Percentiles rank a stretch among this genome's conserved stretches.
phyloP scores from a whole-genome alignment of 2,888 invertebrate genomes.

The Luperina nickerlii region DNA sequence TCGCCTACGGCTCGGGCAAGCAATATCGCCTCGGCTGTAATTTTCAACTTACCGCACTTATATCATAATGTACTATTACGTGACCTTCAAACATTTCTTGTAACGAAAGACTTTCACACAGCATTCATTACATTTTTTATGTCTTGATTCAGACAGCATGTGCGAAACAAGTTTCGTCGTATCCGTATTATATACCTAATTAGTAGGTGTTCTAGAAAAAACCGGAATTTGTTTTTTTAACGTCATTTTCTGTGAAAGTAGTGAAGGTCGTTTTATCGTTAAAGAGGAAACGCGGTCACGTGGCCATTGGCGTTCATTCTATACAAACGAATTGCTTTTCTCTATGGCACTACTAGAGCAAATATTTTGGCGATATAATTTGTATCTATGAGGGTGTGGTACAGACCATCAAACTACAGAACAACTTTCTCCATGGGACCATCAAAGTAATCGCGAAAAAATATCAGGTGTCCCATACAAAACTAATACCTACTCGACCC shows the following conservation, averaged over 20 bases:
- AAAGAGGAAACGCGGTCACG: not conserved
- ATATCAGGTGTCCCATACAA: no score
- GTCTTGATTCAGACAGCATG: constrained; percentile 25
- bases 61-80: no score
- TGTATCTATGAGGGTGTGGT: not conserved
- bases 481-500: no score
- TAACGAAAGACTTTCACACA: constrained; percentile 53
- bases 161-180: constrained; percentile 25
- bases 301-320: not conserved
- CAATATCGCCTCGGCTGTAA: no score
- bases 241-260: constrained; percentile 41
- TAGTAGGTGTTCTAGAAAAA: constrained; percentile 33
- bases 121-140: constrained; percentile 43
- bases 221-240: constrained; percentile 29
- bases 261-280: constrained; percentile 39
- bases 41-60: no score
- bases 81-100: constrained; percentile 37
- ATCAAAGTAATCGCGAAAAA: no score
- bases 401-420: no score
- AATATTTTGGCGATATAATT: not conserved
- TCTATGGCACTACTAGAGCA: not conserved
- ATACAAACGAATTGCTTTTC: not conserved
- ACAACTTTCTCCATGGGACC: no score
- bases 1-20: no score
- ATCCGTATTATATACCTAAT: constrained; percentile 40